Evolutionary conservation across 2,888 invertebrate genomes (phyloP), one percentile per base, ranked within the genome.

Genomic region (Eurytoma adleriae): DNA sequence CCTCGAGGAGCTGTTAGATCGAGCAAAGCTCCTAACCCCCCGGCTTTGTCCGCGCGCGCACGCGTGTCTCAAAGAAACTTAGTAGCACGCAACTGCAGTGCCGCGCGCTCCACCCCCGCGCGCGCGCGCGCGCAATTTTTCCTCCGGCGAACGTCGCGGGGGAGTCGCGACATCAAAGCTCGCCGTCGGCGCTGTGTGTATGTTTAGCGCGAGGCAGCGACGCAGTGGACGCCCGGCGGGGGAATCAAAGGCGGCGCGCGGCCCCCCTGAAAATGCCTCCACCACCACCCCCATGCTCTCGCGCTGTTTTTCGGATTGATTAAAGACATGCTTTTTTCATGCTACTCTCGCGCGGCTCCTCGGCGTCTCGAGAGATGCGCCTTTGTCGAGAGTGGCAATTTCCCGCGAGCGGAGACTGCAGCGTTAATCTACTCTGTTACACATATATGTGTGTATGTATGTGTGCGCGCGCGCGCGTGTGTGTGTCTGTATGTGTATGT

Each of bases 261-360:
- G n/a, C n/a, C n/a, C n/a, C n/a, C n/a, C n/a, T n/a, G n/a, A n/a
- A n/a, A n/a, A n/a, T n/a, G n/a, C n/a, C n/a, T n/a, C 13, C 3
- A 50, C 10, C 57, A 7, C 30, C 27, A 70, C 57, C 57, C 70
- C 56, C 18, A 48, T 30, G 3, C 27, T n/a, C 24, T 20, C 56
- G 4, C 64, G n/a, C 40, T 40, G 18, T 80, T 73, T 80, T 78
- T 80, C 52, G 69, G 69, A 78, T 64, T 80, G 73, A 78, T 80
- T 80, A 77, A 73, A 80, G 77, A 68, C 80, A 52, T 73, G 76
- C 10, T 54, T 80, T 77, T 77, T 77, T 77, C 69, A 73, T 59
- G 67, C 30, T 50, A 30, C 48, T 14, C 18, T 20, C 59, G 20
- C 7, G 62, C n/a, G 30, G 3, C 12, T 3, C 62, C 18, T 10